Conservation (phyloP, 2,797 vertebrate species). For the Aulostomus chinensis region DNA sequence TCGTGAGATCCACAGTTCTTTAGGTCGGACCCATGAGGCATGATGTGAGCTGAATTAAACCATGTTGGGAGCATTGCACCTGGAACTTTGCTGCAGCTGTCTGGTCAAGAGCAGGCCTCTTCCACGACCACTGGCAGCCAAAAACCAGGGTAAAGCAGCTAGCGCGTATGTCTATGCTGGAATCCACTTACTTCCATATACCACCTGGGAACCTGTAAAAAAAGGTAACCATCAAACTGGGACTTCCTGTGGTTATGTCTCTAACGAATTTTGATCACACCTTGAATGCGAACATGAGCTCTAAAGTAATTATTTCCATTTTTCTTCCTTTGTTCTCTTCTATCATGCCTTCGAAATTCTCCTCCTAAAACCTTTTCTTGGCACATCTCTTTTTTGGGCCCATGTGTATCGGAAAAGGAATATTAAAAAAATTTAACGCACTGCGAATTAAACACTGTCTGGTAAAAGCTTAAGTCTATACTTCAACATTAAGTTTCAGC, state of each 20-base stretch:
- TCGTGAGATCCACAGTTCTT: constrained; percentile 87
- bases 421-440: too few species aligned
- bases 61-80: constrained; percentile 58
- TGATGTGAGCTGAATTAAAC: constrained; percentile 74
- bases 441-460: too few species aligned
- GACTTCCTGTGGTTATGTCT: too few species aligned
- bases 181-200: constrained; percentile 82
- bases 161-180: constrained; percentile 73
- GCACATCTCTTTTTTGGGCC: constrained; percentile 49
- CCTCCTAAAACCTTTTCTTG: constrained; percentile 31
- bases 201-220: constrained; percentile 66
- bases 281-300: constrained; percentile 79
- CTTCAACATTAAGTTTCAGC: too few species aligned
- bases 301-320: constrained; percentile 75
- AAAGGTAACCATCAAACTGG: too few species aligned
- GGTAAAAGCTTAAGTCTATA: too few species aligned
- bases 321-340: constrained; percentile 20
- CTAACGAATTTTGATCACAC: too few species aligned
- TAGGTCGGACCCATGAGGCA: constrained; percentile 85
- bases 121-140: constrained; percentile 84
- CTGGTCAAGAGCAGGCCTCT: constrained; percentile 70
- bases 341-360: neutral
- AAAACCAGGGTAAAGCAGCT: constrained; percentile 81
- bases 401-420: constrained; percentile 41
- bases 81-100: constrained; percentile 73